Evolutionary conservation across 1,140 invertebrate genomes (phyloP).

Genomic region (Drosophila chauvacae): DNA sequence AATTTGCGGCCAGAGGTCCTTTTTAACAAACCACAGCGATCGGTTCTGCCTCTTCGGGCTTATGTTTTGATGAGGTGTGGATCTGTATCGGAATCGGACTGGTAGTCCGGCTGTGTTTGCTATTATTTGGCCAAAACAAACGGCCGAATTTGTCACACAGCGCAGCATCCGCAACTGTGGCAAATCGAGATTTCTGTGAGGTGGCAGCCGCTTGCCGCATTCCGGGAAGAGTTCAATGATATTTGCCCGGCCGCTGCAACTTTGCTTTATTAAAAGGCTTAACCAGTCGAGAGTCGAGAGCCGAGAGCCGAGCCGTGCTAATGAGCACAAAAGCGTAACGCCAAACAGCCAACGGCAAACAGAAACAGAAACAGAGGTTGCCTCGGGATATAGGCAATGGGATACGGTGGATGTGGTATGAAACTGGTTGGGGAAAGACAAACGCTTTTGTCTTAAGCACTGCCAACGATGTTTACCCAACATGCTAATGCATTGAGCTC

Average conservation of each 20-base stretch:
- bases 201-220: constrained; percentile 44
- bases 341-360: constrained; percentile 53
- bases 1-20: constrained; percentile 63
- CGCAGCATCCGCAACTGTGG: constrained; percentile 41
- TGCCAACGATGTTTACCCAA: constrained; percentile 77
- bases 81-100: constrained; percentile 45
- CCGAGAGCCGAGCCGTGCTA: constrained; percentile 54
- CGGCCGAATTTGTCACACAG: constrained; percentile 71
- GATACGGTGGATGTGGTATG: neutral
- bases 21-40: constrained; percentile 66
- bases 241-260: constrained; percentile 59
- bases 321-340: constrained; percentile 83
- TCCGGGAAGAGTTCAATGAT: constrained; percentile 76
- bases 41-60: constrained; percentile 45
- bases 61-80: constrained; percentile 69
- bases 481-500: constrained; percentile 77
- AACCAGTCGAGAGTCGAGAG: constrained; percentile 71
- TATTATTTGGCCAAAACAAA: constrained; percentile 62
- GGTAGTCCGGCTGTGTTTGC: constrained; percentile 35
- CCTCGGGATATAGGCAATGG: neutral
- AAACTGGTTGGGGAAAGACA: constrained; percentile 32
- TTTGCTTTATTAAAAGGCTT: constrained; percentile 84
- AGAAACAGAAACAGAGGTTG: constrained; percentile 21
- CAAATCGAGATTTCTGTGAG: constrained; percentile 47
- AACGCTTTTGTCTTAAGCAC: constrained; percentile 76